phyloP scores from a whole-genome alignment of 1,140 invertebrate genomes.

The Prorops nasuta region DNA sequence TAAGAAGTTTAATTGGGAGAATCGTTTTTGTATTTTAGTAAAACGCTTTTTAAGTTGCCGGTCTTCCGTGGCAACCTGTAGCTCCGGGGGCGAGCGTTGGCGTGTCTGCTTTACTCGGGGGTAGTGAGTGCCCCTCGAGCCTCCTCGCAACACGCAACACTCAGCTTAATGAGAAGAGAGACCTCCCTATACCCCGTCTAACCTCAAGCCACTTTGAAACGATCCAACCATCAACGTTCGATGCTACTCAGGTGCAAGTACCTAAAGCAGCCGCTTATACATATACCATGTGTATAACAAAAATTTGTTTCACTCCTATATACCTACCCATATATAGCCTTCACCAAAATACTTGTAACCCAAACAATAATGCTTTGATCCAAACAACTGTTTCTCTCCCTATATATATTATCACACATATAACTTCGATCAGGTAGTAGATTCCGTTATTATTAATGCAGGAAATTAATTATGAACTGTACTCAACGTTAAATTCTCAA shows the following conservation, averaged over 20 bases:
- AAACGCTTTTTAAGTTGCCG: constrained; percentile 48
- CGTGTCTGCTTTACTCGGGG: constrained; percentile 42
- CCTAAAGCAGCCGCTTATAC: constrained; percentile 20
- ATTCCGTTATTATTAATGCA: too few species aligned
- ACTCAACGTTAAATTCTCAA: too few species aligned
- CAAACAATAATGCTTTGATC: too few species aligned
- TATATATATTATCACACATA: too few species aligned
- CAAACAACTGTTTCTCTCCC: too few species aligned
- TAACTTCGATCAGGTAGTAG: too few species aligned
- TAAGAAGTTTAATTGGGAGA: constrained; percentile 23
- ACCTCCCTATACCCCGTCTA: constrained; percentile 32
- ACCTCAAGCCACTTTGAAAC: constrained; percentile 33
- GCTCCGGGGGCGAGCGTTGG: constrained; percentile 36
- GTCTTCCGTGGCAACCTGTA: constrained; percentile 49
- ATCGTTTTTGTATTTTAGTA: constrained; percentile 31
- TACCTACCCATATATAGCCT: too few species aligned
- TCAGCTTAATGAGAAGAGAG: constrained; percentile 53
- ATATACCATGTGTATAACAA: too few species aligned
- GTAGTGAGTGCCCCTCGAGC: constrained; percentile 48
- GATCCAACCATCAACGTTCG: constrained; percentile 23
- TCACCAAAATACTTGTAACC: too few species aligned
- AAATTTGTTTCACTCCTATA: too few species aligned
- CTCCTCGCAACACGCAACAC: constrained; percentile 49
- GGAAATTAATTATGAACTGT: too few species aligned
- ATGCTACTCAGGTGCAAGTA: constrained; percentile 15